Evolutionary conservation across 2,888 invertebrate genomes (phyloP), one percentile per base, ranked within the genome.

Genomic region (Pachydiplax longipennis): DNA sequence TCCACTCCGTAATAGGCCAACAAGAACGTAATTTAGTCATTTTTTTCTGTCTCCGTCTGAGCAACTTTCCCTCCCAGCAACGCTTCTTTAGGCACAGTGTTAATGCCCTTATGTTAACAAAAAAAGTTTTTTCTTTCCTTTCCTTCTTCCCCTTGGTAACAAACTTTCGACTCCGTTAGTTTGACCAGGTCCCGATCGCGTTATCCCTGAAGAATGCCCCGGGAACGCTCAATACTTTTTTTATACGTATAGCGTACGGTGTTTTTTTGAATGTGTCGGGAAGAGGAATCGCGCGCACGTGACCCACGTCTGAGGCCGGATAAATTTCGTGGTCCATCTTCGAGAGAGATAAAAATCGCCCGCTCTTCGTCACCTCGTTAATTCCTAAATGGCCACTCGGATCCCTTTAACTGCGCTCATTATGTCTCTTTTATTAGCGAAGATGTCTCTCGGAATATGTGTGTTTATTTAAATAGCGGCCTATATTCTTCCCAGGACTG

Each of bases 161-260:
- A 35, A 83, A 83, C 83, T 83, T 83, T 83, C 83, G 83, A 83
- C 83, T 83, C 58, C 83, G 83, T 83, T 83, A 53, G 58, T 58
- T 15, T 53, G 53, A 83, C 83, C 83, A 58, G 58, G 48, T 48
- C 15, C 48, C 53, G 48, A 58, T 58, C 31, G 83, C 83, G 40
- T 81, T 81, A 40, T 31, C 58, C 58, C 4, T 13, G 10, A 83
- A 83, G 35, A 58, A 83, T 58, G 81, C 65, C 22, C 65, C 25
- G 65, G 65, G 65, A 65, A 25, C 65, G 65, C 25, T 65, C 25
- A n/a, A n/a, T 61, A n/a, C n/a, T 31, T 73, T 53, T 13, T 73
- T 73, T 12, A 31, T 65, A n/a, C 65, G n/a, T 25, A 18, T n/a
- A n/a, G 25, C 25, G 22, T 65, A 65, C 65, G 65, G 65, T 65